A percentile compares a stretch with the other conserved stretches of the same genome.
Conservation (phyloP, 2,113 vertebrate species). For the Xiphias gladius region DNA sequence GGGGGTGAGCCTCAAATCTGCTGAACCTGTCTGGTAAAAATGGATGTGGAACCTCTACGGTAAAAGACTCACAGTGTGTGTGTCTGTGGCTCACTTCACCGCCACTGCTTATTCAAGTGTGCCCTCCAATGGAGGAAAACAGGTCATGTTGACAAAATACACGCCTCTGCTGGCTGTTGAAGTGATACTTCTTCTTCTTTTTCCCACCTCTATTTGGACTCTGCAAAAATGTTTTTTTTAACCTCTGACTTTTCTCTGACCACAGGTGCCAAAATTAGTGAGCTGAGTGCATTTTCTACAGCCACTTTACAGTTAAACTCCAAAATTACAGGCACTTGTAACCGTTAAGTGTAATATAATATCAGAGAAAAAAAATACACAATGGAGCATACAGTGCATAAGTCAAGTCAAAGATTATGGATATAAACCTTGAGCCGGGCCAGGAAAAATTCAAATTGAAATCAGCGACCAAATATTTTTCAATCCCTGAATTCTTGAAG, state of each 20-base stretch:
- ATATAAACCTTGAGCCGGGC: background rate
- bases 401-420: conserved; percentile 2
- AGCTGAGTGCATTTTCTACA: conserved; percentile 10
- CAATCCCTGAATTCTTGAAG: background rate
- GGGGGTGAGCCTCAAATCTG: conserved; percentile 56
- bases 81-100: conserved; percentile 24
- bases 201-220: conserved; percentile 10
- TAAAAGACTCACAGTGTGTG: conserved; percentile 42
- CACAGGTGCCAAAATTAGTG: conserved; percentile 6
- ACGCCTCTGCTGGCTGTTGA: conserved; percentile 23
- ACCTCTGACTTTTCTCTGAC: conserved; percentile 1
- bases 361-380: conserved; percentile 8
- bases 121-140: conserved; percentile 76
- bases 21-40: conserved; percentile 30
- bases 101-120: conserved; percentile 68
- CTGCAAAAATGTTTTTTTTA: conserved; percentile 14
- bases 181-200: conserved; percentile 25
- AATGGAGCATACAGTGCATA: background rate
- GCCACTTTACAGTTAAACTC: conserved; percentile 12
- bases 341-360: conserved; percentile 10
- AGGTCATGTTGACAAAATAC: conserved; percentile 56
- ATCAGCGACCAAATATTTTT: background rate
- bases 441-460: conserved; percentile 15
- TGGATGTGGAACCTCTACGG: conserved; percentile 32
- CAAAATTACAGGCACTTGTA: background rate